These are phyloP conservation scores for Andrena chrysosceles DNA, from an alignment of 2,888 invertebrate genomes.

Conservation along the genomic window DNA sequence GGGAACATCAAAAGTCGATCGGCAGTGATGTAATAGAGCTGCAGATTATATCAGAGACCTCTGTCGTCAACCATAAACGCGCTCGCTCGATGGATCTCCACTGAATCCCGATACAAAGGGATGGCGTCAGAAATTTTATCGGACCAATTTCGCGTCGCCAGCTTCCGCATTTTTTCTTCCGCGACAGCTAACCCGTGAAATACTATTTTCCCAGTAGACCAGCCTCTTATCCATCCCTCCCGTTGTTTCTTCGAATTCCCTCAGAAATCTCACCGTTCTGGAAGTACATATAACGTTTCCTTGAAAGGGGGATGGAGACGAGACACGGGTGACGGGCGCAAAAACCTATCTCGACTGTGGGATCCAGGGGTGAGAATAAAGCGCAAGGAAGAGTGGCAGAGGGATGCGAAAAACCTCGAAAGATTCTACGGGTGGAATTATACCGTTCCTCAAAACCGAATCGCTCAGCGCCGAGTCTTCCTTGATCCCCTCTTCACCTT, in stretches of 20 bases:
- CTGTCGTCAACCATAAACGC: slow-evolving; percentile 29
- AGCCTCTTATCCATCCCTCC: background rate
- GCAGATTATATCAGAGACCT: slow-evolving; percentile 49
- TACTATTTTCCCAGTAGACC: background rate
- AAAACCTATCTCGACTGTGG: slow-evolving; percentile 27
- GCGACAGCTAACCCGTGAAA: background rate
- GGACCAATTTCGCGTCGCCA: slow-evolving; percentile 13
- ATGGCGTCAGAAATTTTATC: slow-evolving; percentile 35
- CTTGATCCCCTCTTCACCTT: slow-evolving; percentile 3
- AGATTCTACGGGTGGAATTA: slow-evolving; percentile 35
- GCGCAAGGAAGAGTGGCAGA: slow-evolving; percentile 11
- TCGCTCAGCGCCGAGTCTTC: slow-evolving; percentile 14
- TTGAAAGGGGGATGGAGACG: slow-evolving; percentile 11
- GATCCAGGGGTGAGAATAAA: slow-evolving; percentile 38
- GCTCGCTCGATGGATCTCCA: slow-evolving; percentile 31
- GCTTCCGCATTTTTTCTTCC: background rate
- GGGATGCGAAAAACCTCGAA: slow-evolving; percentile 8
- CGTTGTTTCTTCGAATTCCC: background rate
- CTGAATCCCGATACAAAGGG: slow-evolving; percentile 15
- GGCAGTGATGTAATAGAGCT: slow-evolving; percentile 49
- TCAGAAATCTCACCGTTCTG: slow-evolving; percentile 26
- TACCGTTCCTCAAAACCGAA: slow-evolving; percentile 28
- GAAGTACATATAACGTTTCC: slow-evolving; percentile 16
- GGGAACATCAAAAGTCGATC: slow-evolving; percentile 61
- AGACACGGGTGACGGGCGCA: background rate